Evolutionary conservation across 2,113 vertebrate species (phyloP).

Genomic region (Toxotes jaculatrix): DNA sequence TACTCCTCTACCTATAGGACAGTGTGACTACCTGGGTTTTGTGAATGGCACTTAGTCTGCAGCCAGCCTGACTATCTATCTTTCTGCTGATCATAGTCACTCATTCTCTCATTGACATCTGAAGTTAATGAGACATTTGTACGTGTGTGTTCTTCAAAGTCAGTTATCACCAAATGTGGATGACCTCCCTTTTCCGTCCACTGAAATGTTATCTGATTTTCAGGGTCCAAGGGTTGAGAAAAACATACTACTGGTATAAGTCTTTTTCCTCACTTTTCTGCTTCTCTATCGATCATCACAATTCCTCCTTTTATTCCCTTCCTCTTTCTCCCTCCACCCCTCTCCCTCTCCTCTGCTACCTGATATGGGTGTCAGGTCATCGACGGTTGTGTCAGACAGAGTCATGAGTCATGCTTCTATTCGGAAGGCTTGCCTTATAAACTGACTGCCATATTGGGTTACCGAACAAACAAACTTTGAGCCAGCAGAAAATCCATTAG

Average conservation of each 20-base stretch:
- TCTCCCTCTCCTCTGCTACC: slow-evolving; percentile 28
- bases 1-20: slow-evolving; percentile 2
- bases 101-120: not conserved
- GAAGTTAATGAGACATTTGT: slow-evolving; percentile 6
- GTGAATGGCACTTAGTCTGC: slow-evolving; percentile 30
- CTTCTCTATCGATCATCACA: slow-evolving; percentile 54
- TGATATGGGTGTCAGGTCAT: slow-evolving; percentile 80
- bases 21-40: slow-evolving; percentile 24
- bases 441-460: slow-evolving; percentile 74
- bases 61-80: not conserved
- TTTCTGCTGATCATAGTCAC: slow-evolving; percentile 7
- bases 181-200: not conserved
- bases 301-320: slow-evolving; percentile 14
- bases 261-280: not conserved
- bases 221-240: slow-evolving; percentile 1
- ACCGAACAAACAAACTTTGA: slow-evolving; percentile 82
- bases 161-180: slow-evolving; percentile 36
- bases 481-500: slow-evolving; percentile 82
- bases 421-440: slow-evolving; percentile 79
- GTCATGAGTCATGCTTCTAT: slow-evolving; percentile 83
- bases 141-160: slow-evolving; percentile 16
- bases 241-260: slow-evolving; percentile 16
- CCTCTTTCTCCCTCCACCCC: not conserved
- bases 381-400: slow-evolving; percentile 73
- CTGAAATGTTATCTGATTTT: slow-evolving; percentile 42